Base-by-base conservation (phyloP, 2,888 invertebrate genomes). In the Portevinia maculata region DNA sequence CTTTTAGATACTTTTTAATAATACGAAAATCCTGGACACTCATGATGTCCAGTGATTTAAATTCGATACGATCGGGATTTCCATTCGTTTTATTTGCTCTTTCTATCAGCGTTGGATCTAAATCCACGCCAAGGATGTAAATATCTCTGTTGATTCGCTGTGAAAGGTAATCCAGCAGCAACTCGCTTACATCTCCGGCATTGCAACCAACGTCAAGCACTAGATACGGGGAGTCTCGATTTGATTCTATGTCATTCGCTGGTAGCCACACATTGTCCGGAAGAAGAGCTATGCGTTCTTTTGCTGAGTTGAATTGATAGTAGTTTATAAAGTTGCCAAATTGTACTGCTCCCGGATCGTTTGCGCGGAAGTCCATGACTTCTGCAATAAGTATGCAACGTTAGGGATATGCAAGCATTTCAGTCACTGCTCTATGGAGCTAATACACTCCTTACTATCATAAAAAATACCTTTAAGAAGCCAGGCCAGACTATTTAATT, bases 261-360 rank as follows among this genome's bases (percentile, higher is more conserved):
- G 75, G 91, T 91, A 92, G 76, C 89, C 89, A 89, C 1, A 93
- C 88, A 85, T 91, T 88, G 76, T 87, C 87, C 28, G 93, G 93
- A 84, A 97, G 91, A 85, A 94, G 91, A 57, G 92, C 91, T 50
- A 94, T 91, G 87, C 97, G 93, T 85, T 94, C 93, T 73, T 92
- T 91, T 21, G 94, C 93, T 64, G 94, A 93, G 90, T 96, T 94
- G 88, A 97, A 97, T 85, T 94, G 92, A 88, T 97, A 97, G 88
- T 97, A 97, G 90, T 97, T 96, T 75, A 96, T 96, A 87, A 97
- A 97, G 91, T 97, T 97, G 62, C 97, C 97, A 91, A 92, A 93
- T 88, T 93, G 93, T 0, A 94, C 94, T 34, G 96, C 95, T 19
- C 96, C 96, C 13, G 96, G 96, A 89, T 96, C 93, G 69, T 91